Conservation (phyloP, 2,797 vertebrate species). For the Spondyliosoma cantharus region DNA sequence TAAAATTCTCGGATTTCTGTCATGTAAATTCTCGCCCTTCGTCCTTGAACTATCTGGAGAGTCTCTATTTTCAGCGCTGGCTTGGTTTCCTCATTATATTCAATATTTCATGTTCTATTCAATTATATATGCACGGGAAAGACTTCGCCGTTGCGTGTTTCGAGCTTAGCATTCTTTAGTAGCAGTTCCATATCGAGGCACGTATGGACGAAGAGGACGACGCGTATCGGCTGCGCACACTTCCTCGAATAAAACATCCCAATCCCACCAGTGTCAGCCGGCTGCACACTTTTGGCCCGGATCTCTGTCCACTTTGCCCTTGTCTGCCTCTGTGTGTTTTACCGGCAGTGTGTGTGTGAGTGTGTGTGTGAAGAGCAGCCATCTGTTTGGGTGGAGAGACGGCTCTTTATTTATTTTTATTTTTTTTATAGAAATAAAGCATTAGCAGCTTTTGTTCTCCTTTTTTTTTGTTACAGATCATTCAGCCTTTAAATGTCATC, state of each 20-base stretch:
- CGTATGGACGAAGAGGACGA: slow-evolving; percentile 6
- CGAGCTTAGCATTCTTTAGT: background rate
- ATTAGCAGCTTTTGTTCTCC: background rate
- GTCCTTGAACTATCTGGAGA: slow-evolving; percentile 26
- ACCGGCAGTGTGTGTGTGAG: slow-evolving; percentile 50
- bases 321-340: slow-evolving; percentile 49
- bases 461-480: slow-evolving; percentile 15
- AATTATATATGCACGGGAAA: slow-evolving; percentile 48
- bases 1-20: slow-evolving; percentile 34
- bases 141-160: slow-evolving; percentile 17
- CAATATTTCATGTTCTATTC: slow-evolving; percentile 61
- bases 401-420: slow-evolving; percentile 60
- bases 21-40: slow-evolving; percentile 27
- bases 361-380: slow-evolving; percentile 56
- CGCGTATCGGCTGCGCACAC: background rate
- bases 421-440: slow-evolving; percentile 53
- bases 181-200: slow-evolving; percentile 24
- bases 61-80: slow-evolving; percentile 6
- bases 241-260: slow-evolving; percentile 11
- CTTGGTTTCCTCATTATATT: slow-evolving; percentile 51
- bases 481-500: slow-evolving; percentile 22
- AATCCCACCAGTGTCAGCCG: slow-evolving; percentile 15
- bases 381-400: slow-evolving; percentile 76
- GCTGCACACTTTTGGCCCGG: slow-evolving; percentile 36
- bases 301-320: slow-evolving; percentile 48